Conservation (phyloP, 53 echinoderm and acorn worm species). For the Hippasteria phrygiana region DNA sequence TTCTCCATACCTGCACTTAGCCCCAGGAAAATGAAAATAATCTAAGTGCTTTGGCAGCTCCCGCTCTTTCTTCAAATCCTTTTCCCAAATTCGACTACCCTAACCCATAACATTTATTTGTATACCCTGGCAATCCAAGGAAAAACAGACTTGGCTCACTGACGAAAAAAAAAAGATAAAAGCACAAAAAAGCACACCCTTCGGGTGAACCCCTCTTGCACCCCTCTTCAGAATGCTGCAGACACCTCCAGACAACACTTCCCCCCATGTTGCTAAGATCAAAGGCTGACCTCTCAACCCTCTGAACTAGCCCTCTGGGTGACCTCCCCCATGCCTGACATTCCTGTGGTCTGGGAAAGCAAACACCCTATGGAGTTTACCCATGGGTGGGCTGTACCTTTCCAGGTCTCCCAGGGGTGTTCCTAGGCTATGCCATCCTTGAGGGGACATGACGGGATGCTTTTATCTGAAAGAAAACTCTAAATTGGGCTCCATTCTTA, state of each 20-base stretch:
- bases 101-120: slow-evolving; percentile 35
- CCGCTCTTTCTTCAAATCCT: not conserved
- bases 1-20: not conserved
- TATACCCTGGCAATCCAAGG: slow-evolving; percentile 30
- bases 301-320: slow-evolving; percentile 37
- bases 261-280: slow-evolving; percentile 52
- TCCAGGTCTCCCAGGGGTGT: slow-evolving; percentile 56
- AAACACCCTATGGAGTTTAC: slow-evolving; percentile 64
- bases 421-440: slow-evolving; percentile 51
- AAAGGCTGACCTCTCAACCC: slow-evolving; percentile 65
- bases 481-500: no score
- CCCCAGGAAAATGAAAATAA: slow-evolving; percentile 23
- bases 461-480: no score
- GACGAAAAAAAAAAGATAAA: not conserved
- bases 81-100: not conserved
- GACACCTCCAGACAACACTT: slow-evolving; percentile 52
- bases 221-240: slow-evolving; percentile 28
- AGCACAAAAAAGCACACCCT: not conserved
- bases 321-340: slow-evolving; percentile 55
- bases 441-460: slow-evolving; percentile 54
- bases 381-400: slow-evolving; percentile 67
- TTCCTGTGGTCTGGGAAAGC: slow-evolving; percentile 65
- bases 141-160: not conserved
- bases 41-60: slow-evolving; percentile 16
- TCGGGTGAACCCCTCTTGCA: not conserved